phyloP scores from a whole-genome alignment of 2,797 vertebrate genomes.

The Molossus molossus region DNA sequence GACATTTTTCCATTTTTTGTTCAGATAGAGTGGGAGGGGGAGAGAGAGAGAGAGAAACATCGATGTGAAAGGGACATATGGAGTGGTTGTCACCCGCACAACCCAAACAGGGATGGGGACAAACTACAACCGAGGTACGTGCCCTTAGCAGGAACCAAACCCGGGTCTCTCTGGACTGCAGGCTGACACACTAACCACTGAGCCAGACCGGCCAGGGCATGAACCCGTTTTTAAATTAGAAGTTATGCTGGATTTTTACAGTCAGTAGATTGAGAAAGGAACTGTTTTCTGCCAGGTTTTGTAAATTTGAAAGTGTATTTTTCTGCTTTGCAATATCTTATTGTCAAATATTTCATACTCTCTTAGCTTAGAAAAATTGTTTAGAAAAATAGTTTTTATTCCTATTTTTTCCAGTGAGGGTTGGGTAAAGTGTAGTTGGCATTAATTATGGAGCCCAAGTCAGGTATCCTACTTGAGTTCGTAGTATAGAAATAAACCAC shows the following conservation, averaged over 20 bases:
- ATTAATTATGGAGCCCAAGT: neutral
- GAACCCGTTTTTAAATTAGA: neutral
- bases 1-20: too few species aligned
- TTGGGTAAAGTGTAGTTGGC: neutral
- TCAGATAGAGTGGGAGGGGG: too few species aligned
- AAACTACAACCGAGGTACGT: too few species aligned
- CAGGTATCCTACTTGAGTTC: neutral
- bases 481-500: neutral
- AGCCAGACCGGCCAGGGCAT: too few species aligned
- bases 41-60: too few species aligned
- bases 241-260: neutral
- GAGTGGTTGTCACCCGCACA: too few species aligned
- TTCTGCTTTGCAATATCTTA: neutral
- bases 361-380: constrained; percentile 42
- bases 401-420: constrained; percentile 1
- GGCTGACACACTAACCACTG: too few species aligned
- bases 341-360: constrained; percentile 37
- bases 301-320: neutral
- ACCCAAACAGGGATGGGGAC: too few species aligned
- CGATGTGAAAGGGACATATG: too few species aligned
- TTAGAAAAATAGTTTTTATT: constrained; percentile 49
- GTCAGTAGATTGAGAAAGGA: constrained; percentile 31
- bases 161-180: too few species aligned
- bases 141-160: too few species aligned
- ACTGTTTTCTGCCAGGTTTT: constrained; percentile 40